Evolutionary conservation across 2,113 vertebrate species (phyloP).

Genomic region (Theristicus caerulescens): DNA sequence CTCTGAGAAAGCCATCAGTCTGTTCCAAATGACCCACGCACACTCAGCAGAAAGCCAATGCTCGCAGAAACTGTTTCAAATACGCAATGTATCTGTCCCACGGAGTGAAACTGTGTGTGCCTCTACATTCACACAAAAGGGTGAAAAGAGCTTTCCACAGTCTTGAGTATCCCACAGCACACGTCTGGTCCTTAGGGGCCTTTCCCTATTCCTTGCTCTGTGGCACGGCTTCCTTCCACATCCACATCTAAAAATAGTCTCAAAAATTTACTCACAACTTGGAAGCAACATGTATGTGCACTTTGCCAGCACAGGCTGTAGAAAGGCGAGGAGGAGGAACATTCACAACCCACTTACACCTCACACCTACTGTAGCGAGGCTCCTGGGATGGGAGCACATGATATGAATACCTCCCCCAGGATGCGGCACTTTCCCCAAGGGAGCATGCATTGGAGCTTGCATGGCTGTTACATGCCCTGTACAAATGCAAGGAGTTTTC

Average conservation of each 20-base stretch:
- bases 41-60: not conserved
- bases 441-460: not conserved
- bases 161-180: not conserved
- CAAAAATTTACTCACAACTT: not conserved
- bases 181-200: not conserved
- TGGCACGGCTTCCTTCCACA: not conserved
- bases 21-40: not conserved
- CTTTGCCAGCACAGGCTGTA: not conserved
- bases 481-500: not conserved
- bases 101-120: not conserved
- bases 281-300: not conserved
- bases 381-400: not conserved
- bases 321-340: not conserved
- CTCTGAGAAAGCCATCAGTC: not conserved
- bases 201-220: not conserved
- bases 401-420: not conserved
- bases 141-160: not conserved
- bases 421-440: not conserved
- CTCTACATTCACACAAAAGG: rapidly evolving
- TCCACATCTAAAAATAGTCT: not conserved
- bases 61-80: not conserved
- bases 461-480: rapidly evolving
- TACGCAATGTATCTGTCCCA: not conserved
- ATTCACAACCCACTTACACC: rapidly evolving
- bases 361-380: not conserved